Conservation (phyloP, 2,113 vertebrate genomes). For the Hippocampus comes region DNA sequence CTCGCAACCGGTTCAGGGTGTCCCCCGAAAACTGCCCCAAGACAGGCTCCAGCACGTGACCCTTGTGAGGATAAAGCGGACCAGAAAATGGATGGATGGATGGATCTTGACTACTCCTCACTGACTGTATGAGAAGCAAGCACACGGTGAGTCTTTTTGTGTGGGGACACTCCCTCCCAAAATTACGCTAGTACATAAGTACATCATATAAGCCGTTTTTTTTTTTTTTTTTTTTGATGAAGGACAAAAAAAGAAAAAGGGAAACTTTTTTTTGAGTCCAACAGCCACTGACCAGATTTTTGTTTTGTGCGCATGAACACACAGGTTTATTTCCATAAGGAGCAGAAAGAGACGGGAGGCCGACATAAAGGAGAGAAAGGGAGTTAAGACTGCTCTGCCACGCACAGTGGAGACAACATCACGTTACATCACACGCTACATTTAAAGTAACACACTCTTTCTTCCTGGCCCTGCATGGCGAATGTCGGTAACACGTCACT, state of each 20-base stretch:
- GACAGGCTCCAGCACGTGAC: too few relatives aligned
- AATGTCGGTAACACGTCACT: slow-evolving; percentile 76
- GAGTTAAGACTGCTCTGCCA: slow-evolving; percentile 40
- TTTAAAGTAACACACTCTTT: slow-evolving; percentile 70
- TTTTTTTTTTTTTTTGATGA: too few relatives aligned
- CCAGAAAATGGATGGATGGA: too few relatives aligned
- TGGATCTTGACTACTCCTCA: too few relatives aligned
- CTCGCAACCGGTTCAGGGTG: too few relatives aligned
- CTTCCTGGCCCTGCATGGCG: slow-evolving; percentile 86
- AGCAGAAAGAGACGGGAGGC: slow-evolving; percentile 70
- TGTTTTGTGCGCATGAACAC: slow-evolving; percentile 65
- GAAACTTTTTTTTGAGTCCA: not conserved
- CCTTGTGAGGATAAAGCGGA: too few relatives aligned
- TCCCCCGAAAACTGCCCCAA: too few relatives aligned
- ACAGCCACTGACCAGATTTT: not conserved
- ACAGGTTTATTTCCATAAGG: slow-evolving; percentile 82
- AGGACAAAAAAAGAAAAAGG: not conserved
- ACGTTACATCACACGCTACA: slow-evolving; percentile 83
- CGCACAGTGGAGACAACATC: slow-evolving; percentile 67
- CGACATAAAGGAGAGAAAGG: slow-evolving; percentile 45
- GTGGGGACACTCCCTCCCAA: too few relatives aligned
- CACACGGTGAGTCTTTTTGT: too few relatives aligned
- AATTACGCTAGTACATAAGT: too few relatives aligned
- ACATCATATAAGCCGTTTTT: too few relatives aligned
- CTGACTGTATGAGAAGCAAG: too few relatives aligned